Percentiles rank a stretch among this genome's conserved stretches.
Conservation (phyloP, 2,888 invertebrate species). For the Diaperis boleti region DNA sequence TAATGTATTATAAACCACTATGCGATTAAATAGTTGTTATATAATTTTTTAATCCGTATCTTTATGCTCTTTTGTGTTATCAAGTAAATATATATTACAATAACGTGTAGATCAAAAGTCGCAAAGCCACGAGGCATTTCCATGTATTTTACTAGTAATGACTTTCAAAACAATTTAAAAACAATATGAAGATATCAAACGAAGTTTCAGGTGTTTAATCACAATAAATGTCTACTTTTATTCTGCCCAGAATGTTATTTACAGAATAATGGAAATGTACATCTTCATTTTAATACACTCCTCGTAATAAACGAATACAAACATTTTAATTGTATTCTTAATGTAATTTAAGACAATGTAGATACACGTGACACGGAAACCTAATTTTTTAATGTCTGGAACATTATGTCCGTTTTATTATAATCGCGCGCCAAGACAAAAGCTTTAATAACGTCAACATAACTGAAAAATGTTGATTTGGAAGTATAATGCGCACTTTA, state of each 20-base stretch:
- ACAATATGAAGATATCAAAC: no score
- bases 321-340: no score
- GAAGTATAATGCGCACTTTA: slow-evolving; percentile 41
- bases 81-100: neutral
- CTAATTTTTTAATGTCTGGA: slow-evolving; percentile 6
- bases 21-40: slow-evolving; percentile 8
- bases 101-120: neutral
- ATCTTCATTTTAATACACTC: no score
- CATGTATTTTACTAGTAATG: neutral
- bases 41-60: neutral
- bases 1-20: slow-evolving; percentile 2
- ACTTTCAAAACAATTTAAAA: neutral
- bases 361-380: slow-evolving; percentile 3
- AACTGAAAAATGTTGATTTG: slow-evolving; percentile 42
- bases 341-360: no score
- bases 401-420: slow-evolving; percentile 25
- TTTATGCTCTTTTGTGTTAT: neutral
- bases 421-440: slow-evolving; percentile 19
- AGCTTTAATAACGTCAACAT: slow-evolving; percentile 35
- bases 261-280: no score
- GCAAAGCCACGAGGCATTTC: neutral
- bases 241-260: no score
- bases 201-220: no score
- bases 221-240: no score
- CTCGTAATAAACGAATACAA: no score